Conservation (phyloP, 2,113 vertebrate genomes). For the Atractosteus spatula region DNA sequence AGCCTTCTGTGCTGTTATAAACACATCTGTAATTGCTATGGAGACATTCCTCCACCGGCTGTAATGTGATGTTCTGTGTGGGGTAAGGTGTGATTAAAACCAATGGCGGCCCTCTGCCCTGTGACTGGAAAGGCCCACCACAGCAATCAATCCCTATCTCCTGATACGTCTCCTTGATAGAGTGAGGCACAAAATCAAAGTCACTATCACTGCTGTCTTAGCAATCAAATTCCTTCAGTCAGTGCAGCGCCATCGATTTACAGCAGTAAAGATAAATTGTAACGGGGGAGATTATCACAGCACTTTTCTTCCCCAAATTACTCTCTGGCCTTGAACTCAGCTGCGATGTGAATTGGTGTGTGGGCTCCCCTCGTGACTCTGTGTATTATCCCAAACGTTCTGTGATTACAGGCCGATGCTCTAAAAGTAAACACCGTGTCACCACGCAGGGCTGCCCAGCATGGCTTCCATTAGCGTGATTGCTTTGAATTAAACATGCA, state of each 20-base stretch:
- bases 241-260: neutral
- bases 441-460: constrained; percentile 22
- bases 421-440: constrained; percentile 46
- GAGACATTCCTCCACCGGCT: constrained; percentile 40
- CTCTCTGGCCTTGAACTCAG: constrained; percentile 7
- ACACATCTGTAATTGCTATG: constrained; percentile 36
- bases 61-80: constrained; percentile 10
- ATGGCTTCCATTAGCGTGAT: constrained; percentile 44
- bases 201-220: constrained; percentile 16
- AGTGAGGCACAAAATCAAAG: neutral
- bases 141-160: too few species aligned
- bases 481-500: constrained; percentile 41
- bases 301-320: constrained; percentile 6
- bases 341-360: constrained; percentile 9
- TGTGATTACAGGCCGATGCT: constrained; percentile 46
- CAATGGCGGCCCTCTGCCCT: constrained; percentile 26
- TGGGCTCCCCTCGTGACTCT: constrained; percentile 35
- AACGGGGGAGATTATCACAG: neutral
- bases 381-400: constrained; percentile 30
- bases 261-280: neutral
- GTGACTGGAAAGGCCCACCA: too few species aligned
- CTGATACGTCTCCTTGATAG: too few species aligned
- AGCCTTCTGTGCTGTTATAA: constrained; percentile 36
- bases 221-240: constrained; percentile 1
- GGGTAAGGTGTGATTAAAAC: constrained; percentile 49